Evolutionary conservation across 2,797 vertebrate species (phyloP).

Genomic region (Melanotaenia boesemani): DNA sequence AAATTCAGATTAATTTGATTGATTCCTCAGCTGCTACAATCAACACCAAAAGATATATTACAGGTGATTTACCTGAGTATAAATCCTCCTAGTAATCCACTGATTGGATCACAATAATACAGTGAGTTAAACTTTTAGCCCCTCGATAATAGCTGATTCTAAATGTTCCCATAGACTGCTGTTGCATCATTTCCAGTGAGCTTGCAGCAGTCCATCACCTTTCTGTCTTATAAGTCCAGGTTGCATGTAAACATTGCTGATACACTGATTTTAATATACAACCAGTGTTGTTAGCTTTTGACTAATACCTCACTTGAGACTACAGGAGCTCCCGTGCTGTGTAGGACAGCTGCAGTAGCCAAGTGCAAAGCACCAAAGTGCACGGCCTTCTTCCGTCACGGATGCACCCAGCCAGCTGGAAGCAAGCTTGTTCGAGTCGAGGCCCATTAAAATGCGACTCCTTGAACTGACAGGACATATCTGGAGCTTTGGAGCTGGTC

Average conservation of each 20-base stretch:
- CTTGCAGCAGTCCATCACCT: background rate
- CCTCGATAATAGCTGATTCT: background rate
- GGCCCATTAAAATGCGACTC: background rate
- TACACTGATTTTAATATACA: background rate
- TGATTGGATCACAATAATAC: background rate
- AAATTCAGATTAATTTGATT: background rate
- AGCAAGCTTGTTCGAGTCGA: background rate
- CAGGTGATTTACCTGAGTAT: background rate
- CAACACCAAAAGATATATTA: background rate
- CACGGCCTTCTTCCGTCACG: background rate
- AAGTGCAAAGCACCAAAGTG: background rate
- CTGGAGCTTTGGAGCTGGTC: constrained; percentile 1
- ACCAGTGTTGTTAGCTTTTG: background rate
- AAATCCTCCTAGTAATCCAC: background rate
- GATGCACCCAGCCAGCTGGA: background rate
- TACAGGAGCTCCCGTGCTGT: background rate
- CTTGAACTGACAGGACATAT: background rate
- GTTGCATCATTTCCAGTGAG: background rate
- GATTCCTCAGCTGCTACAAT: background rate
- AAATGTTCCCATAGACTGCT: background rate
- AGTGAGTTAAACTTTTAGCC: too few species aligned
- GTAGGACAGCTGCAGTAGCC: background rate
- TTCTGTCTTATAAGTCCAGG: background rate
- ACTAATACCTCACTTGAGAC: constrained; percentile 13
- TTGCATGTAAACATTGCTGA: background rate